Conservation (phyloP, 2,888 invertebrate genomes). For the Endotricha flammealis region DNA sequence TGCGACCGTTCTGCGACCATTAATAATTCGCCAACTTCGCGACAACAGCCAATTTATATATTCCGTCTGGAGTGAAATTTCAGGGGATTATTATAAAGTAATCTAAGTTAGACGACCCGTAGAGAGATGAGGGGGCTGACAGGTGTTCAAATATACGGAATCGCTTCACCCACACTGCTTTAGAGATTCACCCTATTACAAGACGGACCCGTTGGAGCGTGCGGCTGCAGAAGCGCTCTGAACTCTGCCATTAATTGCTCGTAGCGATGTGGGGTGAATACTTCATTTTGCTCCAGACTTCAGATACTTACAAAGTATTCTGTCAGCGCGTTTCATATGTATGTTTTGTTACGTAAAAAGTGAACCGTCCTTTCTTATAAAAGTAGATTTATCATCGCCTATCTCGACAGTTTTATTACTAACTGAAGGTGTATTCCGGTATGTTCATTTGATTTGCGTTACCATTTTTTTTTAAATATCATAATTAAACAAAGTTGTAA, state of each 20-base stretch:
- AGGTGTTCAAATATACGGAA: conserved; percentile 67
- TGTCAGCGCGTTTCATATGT: conserved; percentile 12
- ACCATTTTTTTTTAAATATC: no score
- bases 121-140: conserved; percentile 56
- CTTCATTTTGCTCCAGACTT: conserved; percentile 18
- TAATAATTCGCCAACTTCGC: conserved; percentile 58
- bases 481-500: no score
- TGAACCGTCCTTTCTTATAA: no score
- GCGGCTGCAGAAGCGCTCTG: conserved; percentile 43
- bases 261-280: conserved; percentile 13
- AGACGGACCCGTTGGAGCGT: conserved; percentile 44
- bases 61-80: conserved; percentile 59
- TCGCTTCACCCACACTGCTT: conserved; percentile 38
- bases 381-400: no score
- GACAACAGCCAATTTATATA: conserved; percentile 62
- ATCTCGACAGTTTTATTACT: no score
- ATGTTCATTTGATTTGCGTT: no score
- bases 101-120: conserved; percentile 68
- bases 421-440: no score
- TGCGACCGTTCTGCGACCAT: conserved; percentile 39
- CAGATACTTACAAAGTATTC: conserved; percentile 20
- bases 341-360: no score
- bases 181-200: conserved; percentile 48
- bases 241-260: conserved; percentile 46
- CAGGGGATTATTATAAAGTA: conserved; percentile 69